Evolutionary conservation across 2,888 invertebrate genomes (phyloP), one percentile per base, ranked within the genome.

Genomic region (Rhingia campestris): DNA sequence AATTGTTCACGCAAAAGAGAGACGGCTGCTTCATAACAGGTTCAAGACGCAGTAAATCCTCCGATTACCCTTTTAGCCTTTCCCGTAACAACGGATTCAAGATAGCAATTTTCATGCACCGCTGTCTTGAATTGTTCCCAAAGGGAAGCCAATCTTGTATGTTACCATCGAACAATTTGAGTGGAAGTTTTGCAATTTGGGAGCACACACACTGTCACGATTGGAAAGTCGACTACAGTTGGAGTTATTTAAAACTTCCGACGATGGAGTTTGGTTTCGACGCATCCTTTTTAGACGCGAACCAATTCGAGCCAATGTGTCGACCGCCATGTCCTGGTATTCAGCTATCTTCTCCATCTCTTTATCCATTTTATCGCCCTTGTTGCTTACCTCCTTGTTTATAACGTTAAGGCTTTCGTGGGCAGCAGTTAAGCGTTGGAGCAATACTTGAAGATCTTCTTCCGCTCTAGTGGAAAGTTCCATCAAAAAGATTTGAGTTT

Each of bases 371-470:
- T 72, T 61, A 5, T 74, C 66, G 7, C 4, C 58, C 51, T 58
- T 75, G 4, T 2, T 51, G 32, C 6, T n/a, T 32, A 14, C 47
- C 5, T 58, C 56, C 5, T 47, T 35, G 37, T 54, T 59, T 12
- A 9, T 33, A 3, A 43, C 43, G 5, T 0, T 51, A 0, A 70
- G 51, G 35, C 59, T 73, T 41, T 63, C 63, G 32, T 54, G 47
- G 30, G 73, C 54, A n/a, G 66, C 66, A 0, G 49, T 56, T 43
- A 74, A 32, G 10, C 74, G 39, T 33, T 74, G 56, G 12, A 74
- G 37, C 14, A 45, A 73, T 0, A 37, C 43, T n/a, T n/a, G 1
- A 0, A 74, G 39, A n/a, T 74, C 74, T n/a, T 74, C 75, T 51
- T 63, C 61, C 9, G 53, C 22, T 39, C 61, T 43, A 12, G 45